A percentile compares a stretch with the other conserved stretches of the same genome.
These are phyloP conservation scores for Panonychus citri DNA, from an alignment of 1,140 invertebrate species.

Conservation along the genomic window DNA sequence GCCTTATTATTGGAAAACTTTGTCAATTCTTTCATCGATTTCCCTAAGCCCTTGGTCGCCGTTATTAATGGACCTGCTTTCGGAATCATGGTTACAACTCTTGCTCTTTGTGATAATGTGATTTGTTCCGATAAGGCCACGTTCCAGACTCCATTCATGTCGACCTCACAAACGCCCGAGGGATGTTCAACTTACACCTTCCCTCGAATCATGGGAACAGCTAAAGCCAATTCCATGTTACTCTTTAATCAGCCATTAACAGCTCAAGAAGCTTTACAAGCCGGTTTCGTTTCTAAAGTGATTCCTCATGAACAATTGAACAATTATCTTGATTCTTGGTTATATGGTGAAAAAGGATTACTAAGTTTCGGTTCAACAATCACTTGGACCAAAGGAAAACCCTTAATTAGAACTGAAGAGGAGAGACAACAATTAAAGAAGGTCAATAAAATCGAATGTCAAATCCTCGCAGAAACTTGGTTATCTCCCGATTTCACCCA, in stretches of 20 bases:
- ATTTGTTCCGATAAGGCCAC: slow-evolving; percentile 62
- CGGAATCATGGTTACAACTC: slow-evolving; percentile 57
- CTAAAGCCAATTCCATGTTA: slow-evolving; percentile 50
- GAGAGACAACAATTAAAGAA: slow-evolving; percentile 22
- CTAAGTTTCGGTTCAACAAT: slow-evolving; percentile 5
- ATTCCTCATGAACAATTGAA: slow-evolving; percentile 32
- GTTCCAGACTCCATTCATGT: slow-evolving; percentile 61
- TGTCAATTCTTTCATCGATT: slow-evolving; percentile 53
- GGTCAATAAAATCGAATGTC: slow-evolving; percentile 32
- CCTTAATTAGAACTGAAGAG: slow-evolving; percentile 6
- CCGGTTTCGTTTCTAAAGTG: slow-evolving; percentile 41
- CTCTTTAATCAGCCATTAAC: slow-evolving; percentile 51
- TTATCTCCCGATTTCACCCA: slow-evolving; percentile 33
- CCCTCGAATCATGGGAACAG: slow-evolving; percentile 46
- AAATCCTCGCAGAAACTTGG: slow-evolving; percentile 32
- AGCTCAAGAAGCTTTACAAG: slow-evolving; percentile 37
- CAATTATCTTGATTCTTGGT: slow-evolving; percentile 7
- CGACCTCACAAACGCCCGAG: slow-evolving; percentile 54
- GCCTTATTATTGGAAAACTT: slow-evolving; percentile 30
- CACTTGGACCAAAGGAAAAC: slow-evolving; percentile 6
- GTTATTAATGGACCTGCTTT: slow-evolving; percentile 83
- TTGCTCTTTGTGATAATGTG: slow-evolving; percentile 64
- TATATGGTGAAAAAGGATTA: slow-evolving; percentile 8
- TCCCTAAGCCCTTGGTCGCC: slow-evolving; percentile 64
- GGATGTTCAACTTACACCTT: slow-evolving; percentile 60